phyloP scores from a whole-genome alignment of 2,888 invertebrate species.

The Rhagonycha lutea region DNA sequence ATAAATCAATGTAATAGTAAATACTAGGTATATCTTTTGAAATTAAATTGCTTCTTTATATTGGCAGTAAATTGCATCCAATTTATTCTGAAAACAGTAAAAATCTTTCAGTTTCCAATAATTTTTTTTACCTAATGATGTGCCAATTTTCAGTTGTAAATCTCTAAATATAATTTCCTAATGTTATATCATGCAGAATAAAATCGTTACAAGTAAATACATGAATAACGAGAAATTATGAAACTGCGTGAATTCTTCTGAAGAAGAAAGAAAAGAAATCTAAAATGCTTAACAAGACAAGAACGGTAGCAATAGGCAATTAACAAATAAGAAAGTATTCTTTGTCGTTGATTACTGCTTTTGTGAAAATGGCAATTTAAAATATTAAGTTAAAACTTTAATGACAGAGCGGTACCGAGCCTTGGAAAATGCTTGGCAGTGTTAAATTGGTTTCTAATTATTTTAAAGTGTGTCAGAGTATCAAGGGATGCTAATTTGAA shows the following conservation, averaged over 20 bases:
- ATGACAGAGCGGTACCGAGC: conserved; percentile 27
- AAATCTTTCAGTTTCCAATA: neutral
- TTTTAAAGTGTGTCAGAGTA: conserved; percentile 26
- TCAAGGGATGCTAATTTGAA: conserved; percentile 20
- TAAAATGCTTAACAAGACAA: conserved; percentile 20
- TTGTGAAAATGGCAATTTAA: conserved; percentile 36
- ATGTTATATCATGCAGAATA: neutral
- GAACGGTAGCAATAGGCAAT: conserved; percentile 30
- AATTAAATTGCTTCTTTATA: neutral
- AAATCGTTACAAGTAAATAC: neutral
- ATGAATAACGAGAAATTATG: neutral
- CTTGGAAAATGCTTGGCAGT: conserved; percentile 20
- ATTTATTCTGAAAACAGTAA: neutral
- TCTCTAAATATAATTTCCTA: neutral
- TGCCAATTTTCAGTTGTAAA: neutral
- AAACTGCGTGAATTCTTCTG: neutral
- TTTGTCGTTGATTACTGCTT: conserved; percentile 34
- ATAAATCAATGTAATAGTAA: too few species aligned
- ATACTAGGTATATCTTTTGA: too few species aligned
- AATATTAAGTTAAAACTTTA: conserved; percentile 38
- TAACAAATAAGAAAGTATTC: conserved; percentile 30
- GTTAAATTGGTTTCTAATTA: conserved; percentile 31
- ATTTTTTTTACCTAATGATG: neutral
- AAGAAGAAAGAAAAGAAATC: conserved; percentile 1
- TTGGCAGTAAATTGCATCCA: neutral